Evolutionary conservation across 2,888 invertebrate genomes (phyloP).

Genomic region (Synanthedon tipuliformis): DNA sequence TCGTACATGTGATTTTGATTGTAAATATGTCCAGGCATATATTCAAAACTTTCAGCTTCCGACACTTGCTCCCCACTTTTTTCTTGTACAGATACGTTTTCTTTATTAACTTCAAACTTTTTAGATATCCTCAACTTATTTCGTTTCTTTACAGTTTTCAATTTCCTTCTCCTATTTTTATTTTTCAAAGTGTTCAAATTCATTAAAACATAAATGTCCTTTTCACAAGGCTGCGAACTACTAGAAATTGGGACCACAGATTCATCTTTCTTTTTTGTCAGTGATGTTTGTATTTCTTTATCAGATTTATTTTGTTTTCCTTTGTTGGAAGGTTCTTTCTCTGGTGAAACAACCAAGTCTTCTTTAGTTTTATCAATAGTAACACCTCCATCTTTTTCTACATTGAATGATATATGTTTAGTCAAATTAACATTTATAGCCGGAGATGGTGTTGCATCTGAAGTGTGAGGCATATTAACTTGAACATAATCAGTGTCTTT

Average conservation of each 20-base stretch:
- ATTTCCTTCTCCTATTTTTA: conserved; percentile 32
- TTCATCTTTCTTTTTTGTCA: conserved; percentile 23
- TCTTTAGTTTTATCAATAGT: conserved; percentile 35
- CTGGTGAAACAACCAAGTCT: conserved; percentile 33
- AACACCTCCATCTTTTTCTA: conserved; percentile 47
- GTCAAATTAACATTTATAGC: conserved; percentile 57
- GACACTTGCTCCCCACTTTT: conserved; percentile 52
- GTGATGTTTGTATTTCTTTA: conserved; percentile 53
- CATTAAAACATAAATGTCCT: conserved; percentile 41
- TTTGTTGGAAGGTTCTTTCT: conserved; percentile 24
- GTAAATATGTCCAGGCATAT: conserved; percentile 70
- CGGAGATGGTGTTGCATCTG: conserved; percentile 24
- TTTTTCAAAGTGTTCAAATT: conserved; percentile 45
- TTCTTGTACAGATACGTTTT: conserved; percentile 24
- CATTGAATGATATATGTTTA: conserved; percentile 60
- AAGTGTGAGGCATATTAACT: conserved; percentile 40
- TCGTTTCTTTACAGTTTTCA: conserved; percentile 19
- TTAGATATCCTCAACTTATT: conserved; percentile 24
- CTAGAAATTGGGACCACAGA: conserved; percentile 4
- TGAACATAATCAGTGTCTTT: conserved; percentile 50
- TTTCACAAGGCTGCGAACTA: conserved; percentile 13
- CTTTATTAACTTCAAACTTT: conserved; percentile 17
- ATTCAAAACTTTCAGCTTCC: conserved; percentile 77
- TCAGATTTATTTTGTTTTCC: conserved; percentile 25
- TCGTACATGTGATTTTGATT: conserved; percentile 51